phyloP scores from a whole-genome alignment of 92 coral and sea anemone genomes.

The Porites rus region DNA sequence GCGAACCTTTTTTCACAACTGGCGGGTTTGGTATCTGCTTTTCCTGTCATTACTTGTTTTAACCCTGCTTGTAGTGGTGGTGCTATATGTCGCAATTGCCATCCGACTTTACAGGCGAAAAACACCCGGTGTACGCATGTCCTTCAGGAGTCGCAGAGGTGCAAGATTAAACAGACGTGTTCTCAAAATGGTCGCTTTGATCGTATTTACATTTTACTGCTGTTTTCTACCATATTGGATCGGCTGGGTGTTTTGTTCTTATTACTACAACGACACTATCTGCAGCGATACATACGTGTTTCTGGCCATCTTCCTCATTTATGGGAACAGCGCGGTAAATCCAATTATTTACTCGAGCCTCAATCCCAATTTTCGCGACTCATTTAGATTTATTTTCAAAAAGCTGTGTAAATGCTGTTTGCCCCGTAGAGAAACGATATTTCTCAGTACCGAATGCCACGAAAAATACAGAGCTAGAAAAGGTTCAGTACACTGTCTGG shows the following conservation, averaged over 20 bases:
- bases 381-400: constrained; percentile 33
- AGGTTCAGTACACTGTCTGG: background rate
- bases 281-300: constrained; percentile 62
- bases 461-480: background rate
- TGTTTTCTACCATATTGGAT: constrained; percentile 78
- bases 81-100: constrained; percentile 59
- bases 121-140: constrained; percentile 52
- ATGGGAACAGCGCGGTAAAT: constrained; percentile 66
- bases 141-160: constrained; percentile 52
- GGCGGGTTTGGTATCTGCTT: constrained; percentile 69
- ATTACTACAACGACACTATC: constrained; percentile 35
- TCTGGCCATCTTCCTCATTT: constrained; percentile 46
- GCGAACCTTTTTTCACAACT: constrained; percentile 57
- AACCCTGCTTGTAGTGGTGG: constrained; percentile 53
- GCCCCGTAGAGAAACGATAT: background rate
- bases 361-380: constrained; percentile 61
- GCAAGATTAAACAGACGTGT: constrained; percentile 59
- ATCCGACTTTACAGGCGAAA: constrained; percentile 45
- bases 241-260: constrained; percentile 79
- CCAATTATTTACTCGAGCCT: constrained; percentile 69
- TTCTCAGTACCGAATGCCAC: background rate
- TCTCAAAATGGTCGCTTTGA: constrained; percentile 74
- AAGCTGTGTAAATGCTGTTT: constrained; percentile 42
- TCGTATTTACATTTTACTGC: constrained; percentile 50
- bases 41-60: constrained; percentile 61